Percentiles rank a stretch among this genome's conserved stretches.
Evolutionary conservation across 2,888 invertebrate species (phyloP).

Genomic region (Netelia melanura): DNA sequence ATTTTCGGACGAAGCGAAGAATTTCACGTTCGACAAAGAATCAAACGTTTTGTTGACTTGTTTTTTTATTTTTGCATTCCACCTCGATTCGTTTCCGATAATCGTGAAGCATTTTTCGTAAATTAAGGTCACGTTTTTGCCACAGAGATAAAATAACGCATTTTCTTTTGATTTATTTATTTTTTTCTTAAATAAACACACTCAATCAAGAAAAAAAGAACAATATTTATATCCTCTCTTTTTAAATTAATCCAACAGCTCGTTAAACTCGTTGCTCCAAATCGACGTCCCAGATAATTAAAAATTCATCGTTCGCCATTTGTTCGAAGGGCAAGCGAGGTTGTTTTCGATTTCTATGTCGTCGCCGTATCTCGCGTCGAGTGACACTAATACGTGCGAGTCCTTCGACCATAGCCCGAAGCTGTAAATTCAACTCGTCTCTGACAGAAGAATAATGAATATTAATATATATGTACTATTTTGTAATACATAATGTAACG

Average conservation of each 20-base stretch:
- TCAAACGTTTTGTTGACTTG: no score
- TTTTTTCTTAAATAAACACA: no score
- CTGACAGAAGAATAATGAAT: constrained; percentile 41
- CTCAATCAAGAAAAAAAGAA: no score
- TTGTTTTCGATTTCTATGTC: constrained; percentile 3
- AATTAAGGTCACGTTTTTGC: no score
- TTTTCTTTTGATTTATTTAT: no score
- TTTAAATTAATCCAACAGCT: constrained; percentile 1
- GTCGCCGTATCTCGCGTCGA: background rate
- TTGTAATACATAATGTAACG: background rate
- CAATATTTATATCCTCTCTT: constrained; percentile 9
- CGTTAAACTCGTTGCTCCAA: constrained; percentile 10
- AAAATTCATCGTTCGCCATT: constrained; percentile 25
- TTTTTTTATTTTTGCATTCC: no score
- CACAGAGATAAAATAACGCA: no score
- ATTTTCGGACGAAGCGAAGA: no score
- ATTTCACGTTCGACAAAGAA: no score
- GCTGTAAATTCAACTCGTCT: constrained; percentile 48
- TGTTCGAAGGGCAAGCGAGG: constrained; percentile 29
- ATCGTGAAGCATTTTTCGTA: no score
- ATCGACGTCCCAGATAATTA: constrained; percentile 24
- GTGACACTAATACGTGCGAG: background rate
- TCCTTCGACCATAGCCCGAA: constrained; percentile 50
- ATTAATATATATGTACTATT: background rate
- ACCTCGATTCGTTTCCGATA: no score